Conservation (phyloP, 2,888 invertebrate species). For the Stictocephala bisonia region DNA sequence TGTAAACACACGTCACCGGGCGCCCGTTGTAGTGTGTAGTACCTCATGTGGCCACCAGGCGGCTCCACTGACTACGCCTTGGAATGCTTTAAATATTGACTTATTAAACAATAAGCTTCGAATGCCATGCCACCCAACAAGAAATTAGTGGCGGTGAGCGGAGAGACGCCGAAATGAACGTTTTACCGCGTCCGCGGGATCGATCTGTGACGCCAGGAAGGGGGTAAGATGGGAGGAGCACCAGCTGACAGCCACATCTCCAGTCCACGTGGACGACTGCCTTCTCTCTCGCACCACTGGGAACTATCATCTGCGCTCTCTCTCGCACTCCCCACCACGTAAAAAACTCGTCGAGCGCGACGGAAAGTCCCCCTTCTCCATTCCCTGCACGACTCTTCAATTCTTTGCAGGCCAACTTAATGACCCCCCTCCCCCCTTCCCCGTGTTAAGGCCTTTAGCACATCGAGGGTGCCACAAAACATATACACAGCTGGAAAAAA, state of each 20-base stretch:
- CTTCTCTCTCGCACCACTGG: slow-evolving; percentile 41
- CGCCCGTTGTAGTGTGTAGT: no score
- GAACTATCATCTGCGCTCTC: slow-evolving; percentile 17
- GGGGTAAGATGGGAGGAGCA: not conserved
- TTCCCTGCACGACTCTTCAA: slow-evolving; percentile 46
- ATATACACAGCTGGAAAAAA: slow-evolving; percentile 51
- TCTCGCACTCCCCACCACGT: slow-evolving; percentile 39
- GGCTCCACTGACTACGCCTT: slow-evolving; percentile 4
- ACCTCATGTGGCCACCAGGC: not conserved
- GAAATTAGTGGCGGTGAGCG: slow-evolving; percentile 39
- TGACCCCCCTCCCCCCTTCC: slow-evolving; percentile 47
- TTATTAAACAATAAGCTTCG: slow-evolving; percentile 41
- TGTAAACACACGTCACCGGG: no score
- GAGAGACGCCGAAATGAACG: slow-evolving; percentile 40
- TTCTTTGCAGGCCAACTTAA: slow-evolving; percentile 51
- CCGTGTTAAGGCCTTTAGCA: slow-evolving; percentile 51
- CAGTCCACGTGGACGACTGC: slow-evolving; percentile 51
- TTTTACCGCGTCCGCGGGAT: slow-evolving; percentile 44
- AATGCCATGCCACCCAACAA: slow-evolving; percentile 44
- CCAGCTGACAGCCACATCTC: slow-evolving; percentile 34
- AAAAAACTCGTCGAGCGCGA: slow-evolving; percentile 45
- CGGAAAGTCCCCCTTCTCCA: slow-evolving; percentile 39
- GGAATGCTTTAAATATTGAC: slow-evolving; percentile 41
- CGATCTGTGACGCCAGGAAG: slow-evolving; percentile 33
- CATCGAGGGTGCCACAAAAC: slow-evolving; percentile 55